Evolutionary conservation across 2,113 vertebrate species (phyloP), one percentile per base, ranked within the genome.

Genomic region (Poeciliopsis retropinna): DNA sequence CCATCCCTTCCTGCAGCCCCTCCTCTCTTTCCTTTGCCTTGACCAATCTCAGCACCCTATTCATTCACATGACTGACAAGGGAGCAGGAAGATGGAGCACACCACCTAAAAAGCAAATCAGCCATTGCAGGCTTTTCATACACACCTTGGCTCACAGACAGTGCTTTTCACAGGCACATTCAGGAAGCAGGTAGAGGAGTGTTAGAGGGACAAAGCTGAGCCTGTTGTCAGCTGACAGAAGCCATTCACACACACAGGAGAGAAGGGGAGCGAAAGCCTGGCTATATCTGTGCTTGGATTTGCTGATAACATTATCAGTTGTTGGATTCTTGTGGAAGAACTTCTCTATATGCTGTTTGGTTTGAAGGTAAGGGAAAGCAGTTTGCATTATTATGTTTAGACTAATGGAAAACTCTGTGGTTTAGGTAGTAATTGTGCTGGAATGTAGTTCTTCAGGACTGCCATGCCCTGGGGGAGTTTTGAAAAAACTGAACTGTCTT

Each of bases 1-100:
- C 70, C 64, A 71, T 64, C 76, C 57, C 47, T 67, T 75, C 72
- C 73, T 78, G 74, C 77, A 41, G 69, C 61, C 74, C 84, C 77
- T 72, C 88, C 78, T 76, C 60, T 68, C 57, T 72, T 85, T n/a
- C 60, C 76, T 70, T 47, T 73, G 67, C 79, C 57, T 51, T 70
- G 57, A 81, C 94, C 93, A 94, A 92, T 94, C 82, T 75, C 32
- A 63, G 68, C 44, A 54, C 67, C 64, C 25, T 17, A 0, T 64
- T 3, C 4, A 27, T 47, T 93, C 93, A 95, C 83, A 76, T 94
- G 94, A 92, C 85, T 74, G 65, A 76, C 79, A 87, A 75, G 78
- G 57, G 83, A 92, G 89, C 93, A 94, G 93, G 89, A 94, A 94
- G 87, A 91, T 78, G 71, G 81, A 85, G 73, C 84, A 78, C 81